These are phyloP conservation scores for Pterocles burchelli DNA, from an alignment of 2,113 vertebrate species.

Conservation along the genomic window DNA sequence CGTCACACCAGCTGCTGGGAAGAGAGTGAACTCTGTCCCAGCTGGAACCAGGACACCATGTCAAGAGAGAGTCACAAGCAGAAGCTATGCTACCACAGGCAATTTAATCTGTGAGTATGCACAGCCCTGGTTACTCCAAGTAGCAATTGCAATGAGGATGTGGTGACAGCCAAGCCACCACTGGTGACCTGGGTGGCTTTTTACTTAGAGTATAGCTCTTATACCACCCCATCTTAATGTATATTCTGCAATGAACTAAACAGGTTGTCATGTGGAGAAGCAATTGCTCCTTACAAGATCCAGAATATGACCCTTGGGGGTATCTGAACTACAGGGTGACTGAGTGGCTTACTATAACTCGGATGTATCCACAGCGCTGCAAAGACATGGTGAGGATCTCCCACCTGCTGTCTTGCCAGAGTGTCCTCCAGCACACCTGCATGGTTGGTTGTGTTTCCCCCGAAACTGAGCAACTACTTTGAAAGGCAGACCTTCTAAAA, in stretches of 20 bases:
- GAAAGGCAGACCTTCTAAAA: background rate
- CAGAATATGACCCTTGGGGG: fast-evolving
- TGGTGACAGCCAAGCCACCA: background rate
- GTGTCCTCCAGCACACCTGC: background rate
- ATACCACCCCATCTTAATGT: background rate
- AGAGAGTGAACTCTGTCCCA: too few relatives aligned
- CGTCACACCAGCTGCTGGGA: background rate
- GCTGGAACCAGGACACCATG: too few relatives aligned
- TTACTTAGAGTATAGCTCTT: background rate
- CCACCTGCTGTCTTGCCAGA: fast-evolving
- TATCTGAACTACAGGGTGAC: background rate
- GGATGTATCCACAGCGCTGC: background rate
- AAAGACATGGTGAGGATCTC: fast-evolving
- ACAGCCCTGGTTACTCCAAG: background rate
- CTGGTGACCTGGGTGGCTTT: background rate
- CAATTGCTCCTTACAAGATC: background rate
- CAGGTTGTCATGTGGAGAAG: background rate
- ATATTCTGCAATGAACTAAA: background rate
- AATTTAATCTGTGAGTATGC: background rate
- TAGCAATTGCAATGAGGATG: background rate
- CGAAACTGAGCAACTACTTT: fast-evolving
- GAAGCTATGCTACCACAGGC: background rate
- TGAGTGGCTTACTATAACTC: background rate
- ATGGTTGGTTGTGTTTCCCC: background rate
- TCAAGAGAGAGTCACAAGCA: background rate